A percentile compares a stretch with the other conserved stretches of the same genome.
Conservation (phyloP, 2,113 vertebrate species). For the Corythornis vintsioides region DNA sequence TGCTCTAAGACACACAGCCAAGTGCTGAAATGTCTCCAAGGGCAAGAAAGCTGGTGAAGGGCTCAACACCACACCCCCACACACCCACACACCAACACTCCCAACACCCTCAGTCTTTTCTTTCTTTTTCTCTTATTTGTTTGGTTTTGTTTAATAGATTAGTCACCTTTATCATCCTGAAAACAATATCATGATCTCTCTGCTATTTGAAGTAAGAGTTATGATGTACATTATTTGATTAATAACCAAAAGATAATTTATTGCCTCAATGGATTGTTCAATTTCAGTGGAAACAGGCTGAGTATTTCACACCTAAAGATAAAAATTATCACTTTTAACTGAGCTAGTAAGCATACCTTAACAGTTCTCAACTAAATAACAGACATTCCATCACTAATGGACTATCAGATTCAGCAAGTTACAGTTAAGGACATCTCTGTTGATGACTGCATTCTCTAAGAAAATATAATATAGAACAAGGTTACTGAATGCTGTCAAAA, state of each 20-base stretch:
- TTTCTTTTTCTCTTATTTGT: not conserved
- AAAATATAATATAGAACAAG: not conserved
- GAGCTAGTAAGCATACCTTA: not conserved
- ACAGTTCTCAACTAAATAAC: not conserved
- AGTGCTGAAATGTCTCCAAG: not conserved
- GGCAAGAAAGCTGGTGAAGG: not conserved
- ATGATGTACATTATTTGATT: not conserved
- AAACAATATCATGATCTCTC: not conserved
- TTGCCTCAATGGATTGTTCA: not conserved
- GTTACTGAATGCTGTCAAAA: not conserved
- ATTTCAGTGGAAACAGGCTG: not conserved
- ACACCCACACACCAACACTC: too few species aligned
- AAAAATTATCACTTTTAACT: not conserved
- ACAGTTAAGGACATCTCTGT: not conserved
- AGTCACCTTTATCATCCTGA: not conserved
- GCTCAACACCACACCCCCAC: too few species aligned
- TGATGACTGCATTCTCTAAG: not conserved
- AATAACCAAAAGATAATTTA: not conserved
- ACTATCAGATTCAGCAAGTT: not conserved
- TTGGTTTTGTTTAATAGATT: not conserved
- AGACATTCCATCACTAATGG: not conserved
- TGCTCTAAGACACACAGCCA: too few species aligned
- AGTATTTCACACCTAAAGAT: not conserved
- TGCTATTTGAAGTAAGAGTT: not conserved
- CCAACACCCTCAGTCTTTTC: too few species aligned